phyloP scores from a whole-genome alignment of 2,113 vertebrate genomes.

The Hirundichthys speculiger region DNA sequence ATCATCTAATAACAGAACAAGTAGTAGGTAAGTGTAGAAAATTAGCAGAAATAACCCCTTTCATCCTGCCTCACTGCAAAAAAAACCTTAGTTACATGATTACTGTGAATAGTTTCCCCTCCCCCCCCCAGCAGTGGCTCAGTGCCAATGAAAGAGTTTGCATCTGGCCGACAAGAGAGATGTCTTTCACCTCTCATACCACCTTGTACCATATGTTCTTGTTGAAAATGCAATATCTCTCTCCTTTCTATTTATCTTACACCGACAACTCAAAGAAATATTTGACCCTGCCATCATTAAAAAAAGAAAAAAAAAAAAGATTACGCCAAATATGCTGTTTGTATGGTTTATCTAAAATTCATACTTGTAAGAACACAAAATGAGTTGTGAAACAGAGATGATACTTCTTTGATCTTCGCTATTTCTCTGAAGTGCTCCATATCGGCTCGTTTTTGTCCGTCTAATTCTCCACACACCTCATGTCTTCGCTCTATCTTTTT shows the following conservation, averaged over 20 bases:
- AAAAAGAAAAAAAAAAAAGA: too few species aligned
- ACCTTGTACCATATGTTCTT: slow-evolving; percentile 32
- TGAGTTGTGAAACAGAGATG: slow-evolving; percentile 38
- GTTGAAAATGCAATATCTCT: slow-evolving; percentile 4
- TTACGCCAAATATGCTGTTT: slow-evolving; percentile 54
- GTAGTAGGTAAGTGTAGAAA: slow-evolving; percentile 53
- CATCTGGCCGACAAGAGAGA: slow-evolving; percentile 47
- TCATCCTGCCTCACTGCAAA: slow-evolving; percentile 57
- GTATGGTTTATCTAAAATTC: slow-evolving; percentile 65
- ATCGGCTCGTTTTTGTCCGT: slow-evolving; percentile 42
- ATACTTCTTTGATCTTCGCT: slow-evolving; percentile 67
- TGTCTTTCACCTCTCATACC: slow-evolving; percentile 25
- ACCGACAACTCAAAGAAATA: slow-evolving; percentile 29
- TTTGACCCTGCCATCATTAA: slow-evolving; percentile 34
- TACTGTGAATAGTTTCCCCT: slow-evolving; percentile 64
- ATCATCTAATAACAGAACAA: slow-evolving; percentile 39
- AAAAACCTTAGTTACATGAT: slow-evolving; percentile 68
- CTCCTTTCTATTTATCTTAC: background rate
- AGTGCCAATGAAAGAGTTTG: slow-evolving; percentile 53
- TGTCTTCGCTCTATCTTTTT: slow-evolving; percentile 53
- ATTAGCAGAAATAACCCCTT: slow-evolving; percentile 71
- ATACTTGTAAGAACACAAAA: slow-evolving; percentile 54
- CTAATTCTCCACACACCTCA: slow-evolving; percentile 55
- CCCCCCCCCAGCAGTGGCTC: slow-evolving; percentile 51
- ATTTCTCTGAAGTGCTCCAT: slow-evolving; percentile 49